These are phyloP conservation scores for Tapera naevia DNA, from an alignment of 2,797 vertebrate genomes.

Conservation along the genomic window DNA sequence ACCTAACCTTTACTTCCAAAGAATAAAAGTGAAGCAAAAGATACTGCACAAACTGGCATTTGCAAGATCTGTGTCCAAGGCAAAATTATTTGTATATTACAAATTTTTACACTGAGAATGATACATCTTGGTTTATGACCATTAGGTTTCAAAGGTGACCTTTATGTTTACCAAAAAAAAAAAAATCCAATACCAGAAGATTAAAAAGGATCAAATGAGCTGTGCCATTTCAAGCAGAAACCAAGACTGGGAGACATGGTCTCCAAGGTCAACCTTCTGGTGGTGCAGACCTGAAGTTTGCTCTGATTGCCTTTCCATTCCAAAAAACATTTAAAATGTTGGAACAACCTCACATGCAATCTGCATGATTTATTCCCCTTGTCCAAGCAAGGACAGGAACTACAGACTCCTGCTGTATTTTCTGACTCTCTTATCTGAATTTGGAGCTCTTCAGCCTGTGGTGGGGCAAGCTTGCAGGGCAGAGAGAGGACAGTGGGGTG, in stretches of 20 bases:
- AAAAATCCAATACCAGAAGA: not conserved
- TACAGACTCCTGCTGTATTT: not conserved
- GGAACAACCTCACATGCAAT: accelerated
- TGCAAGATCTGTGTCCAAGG: accelerated
- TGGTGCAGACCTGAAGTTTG: not conserved
- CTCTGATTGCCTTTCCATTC: not conserved
- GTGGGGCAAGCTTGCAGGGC: not conserved
- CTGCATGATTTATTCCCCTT: not conserved
- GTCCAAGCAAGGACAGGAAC: not conserved
- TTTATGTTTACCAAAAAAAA: not conserved
- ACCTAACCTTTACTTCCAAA: not conserved
- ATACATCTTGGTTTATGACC: not conserved
- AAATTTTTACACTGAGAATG: not conserved
- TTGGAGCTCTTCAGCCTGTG: not conserved
- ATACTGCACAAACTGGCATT: not conserved
- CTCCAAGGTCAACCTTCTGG: not conserved
- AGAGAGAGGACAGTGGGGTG: not conserved
- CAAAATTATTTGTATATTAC: not conserved
- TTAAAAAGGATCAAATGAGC: not conserved
- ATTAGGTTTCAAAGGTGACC: not conserved
- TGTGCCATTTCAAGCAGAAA: not conserved
- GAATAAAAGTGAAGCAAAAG: not conserved
- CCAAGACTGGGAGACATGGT: not conserved
- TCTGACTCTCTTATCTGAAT: not conserved
- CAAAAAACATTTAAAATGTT: not conserved